These are phyloP conservation scores for Acanthopagrus latus DNA, from an alignment of 2,797 vertebrate genomes.

Conservation along the genomic window DNA sequence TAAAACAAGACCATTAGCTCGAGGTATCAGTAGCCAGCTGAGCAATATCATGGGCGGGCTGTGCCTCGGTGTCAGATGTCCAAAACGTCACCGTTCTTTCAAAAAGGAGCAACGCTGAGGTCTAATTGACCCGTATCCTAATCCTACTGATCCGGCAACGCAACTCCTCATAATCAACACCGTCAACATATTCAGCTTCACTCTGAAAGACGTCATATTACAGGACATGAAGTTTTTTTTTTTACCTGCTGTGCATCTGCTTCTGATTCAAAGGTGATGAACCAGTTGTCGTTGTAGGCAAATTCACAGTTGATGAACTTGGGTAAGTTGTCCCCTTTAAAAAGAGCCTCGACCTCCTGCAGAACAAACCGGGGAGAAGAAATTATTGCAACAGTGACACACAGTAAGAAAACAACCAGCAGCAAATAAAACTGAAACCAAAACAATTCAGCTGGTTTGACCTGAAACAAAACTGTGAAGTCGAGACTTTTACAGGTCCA, in stretches of 20 bases:
- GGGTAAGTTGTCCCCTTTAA: constrained; percentile 96
- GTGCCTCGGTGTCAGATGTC: neutral
- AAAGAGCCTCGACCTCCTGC: constrained; percentile 97
- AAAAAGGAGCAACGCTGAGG: neutral
- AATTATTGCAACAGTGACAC: neutral
- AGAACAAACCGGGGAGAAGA: neutral
- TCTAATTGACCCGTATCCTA: neutral
- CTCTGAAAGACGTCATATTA: neutral
- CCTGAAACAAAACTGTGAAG: neutral
- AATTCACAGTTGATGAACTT: constrained; percentile 99
- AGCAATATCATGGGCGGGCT: neutral
- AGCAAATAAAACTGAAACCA: neutral
- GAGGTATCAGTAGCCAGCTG: neutral
- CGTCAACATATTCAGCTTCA: neutral
- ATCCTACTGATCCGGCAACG: neutral
- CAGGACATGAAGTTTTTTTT: neutral
- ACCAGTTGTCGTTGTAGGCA: constrained; percentile 99
- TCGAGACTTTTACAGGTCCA: neutral
- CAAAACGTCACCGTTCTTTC: neutral
- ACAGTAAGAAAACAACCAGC: neutral
- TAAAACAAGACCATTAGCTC: neutral
- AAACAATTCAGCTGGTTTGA: neutral
- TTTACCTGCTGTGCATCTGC: constrained; percentile 97
- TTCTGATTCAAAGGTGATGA: constrained; percentile 99
- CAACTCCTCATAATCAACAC: neutral